Percentiles rank a stretch among this genome's conserved stretches.
Evolutionary conservation across 1,140 invertebrate genomes (phyloP).

Genomic region (Drosophila lowei): DNA sequence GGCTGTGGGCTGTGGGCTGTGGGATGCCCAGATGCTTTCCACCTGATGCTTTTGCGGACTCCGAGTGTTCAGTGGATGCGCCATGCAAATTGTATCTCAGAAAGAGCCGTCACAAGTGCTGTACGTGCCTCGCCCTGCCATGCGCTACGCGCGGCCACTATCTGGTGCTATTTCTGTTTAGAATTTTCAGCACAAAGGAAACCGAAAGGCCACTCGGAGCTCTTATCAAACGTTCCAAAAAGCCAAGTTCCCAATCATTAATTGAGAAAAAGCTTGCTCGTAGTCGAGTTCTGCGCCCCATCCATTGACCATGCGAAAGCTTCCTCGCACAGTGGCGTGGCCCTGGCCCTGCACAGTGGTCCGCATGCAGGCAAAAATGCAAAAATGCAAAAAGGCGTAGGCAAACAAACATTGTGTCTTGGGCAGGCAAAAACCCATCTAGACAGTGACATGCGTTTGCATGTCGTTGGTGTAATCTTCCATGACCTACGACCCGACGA

Average conservation of each 20-base stretch:
- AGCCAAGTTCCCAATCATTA: slow-evolving; percentile 56
- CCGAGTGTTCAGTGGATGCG: slow-evolving; percentile 9
- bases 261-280: slow-evolving; percentile 13
- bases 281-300: slow-evolving; percentile 30
- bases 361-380: no score
- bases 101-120: background rate
- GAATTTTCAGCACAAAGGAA: slow-evolving; percentile 54
- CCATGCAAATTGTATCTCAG: background rate
- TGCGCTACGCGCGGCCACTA: background rate
- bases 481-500: slow-evolving; percentile 1
- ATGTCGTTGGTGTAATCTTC: slow-evolving; percentile 30
- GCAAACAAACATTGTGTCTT: background rate
- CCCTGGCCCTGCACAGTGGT: slow-evolving; percentile 3
- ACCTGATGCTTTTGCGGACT: slow-evolving; percentile 6
- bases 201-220: slow-evolving; percentile 8
- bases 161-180: slow-evolving; percentile 34
- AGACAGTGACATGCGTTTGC: slow-evolving; percentile 40
- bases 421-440: background rate
- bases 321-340: no score
- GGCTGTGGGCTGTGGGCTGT: background rate
- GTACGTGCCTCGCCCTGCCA: slow-evolving; percentile 8
- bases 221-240: slow-evolving; percentile 33
- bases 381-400: no score
- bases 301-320: slow-evolving; percentile 13
- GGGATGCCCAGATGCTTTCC: background rate